Conservation (phyloP, 1,140 invertebrate genomes). For the Glossosoma conforme region DNA sequence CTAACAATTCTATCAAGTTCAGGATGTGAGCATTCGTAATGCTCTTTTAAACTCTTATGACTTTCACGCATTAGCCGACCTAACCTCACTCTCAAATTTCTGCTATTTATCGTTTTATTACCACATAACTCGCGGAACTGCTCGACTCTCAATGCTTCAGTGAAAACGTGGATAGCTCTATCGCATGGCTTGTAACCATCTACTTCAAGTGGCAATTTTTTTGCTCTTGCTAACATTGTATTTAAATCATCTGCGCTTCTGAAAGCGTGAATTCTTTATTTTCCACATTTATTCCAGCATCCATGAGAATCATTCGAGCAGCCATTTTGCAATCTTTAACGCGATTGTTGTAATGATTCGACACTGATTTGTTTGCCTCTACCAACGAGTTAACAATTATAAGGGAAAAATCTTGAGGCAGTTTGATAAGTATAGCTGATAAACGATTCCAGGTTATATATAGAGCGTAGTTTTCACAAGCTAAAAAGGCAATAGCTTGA, state of each 20-base stretch:
- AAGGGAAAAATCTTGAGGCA: slow-evolving; percentile 81
- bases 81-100: slow-evolving; percentile 43
- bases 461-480: no score
- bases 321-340: slow-evolving; percentile 93
- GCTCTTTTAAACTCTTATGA: slow-evolving; percentile 75
- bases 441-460: slow-evolving; percentile 94
- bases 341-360: slow-evolving; percentile 85
- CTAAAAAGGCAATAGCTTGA: no score
- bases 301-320: slow-evolving; percentile 56
- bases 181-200: slow-evolving; percentile 75
- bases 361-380: slow-evolving; percentile 90
- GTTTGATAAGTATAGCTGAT: slow-evolving; percentile 64
- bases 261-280: slow-evolving; percentile 8
- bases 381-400: slow-evolving; percentile 90
- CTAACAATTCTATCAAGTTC: slow-evolving; percentile 81
- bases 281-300: slow-evolving; percentile 1
- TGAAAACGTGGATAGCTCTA: slow-evolving; percentile 79
- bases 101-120: slow-evolving; percentile 47
- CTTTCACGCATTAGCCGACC: slow-evolving; percentile 86
- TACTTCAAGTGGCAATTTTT: slow-evolving; percentile 35
- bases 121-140: slow-evolving; percentile 68
- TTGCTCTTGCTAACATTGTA: slow-evolving; percentile 13
- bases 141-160: slow-evolving; percentile 75
- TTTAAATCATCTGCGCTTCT: slow-evolving; percentile 19
- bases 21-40: slow-evolving; percentile 93